These are phyloP conservation scores for Picus viridis DNA, from an alignment of 2,797 vertebrate genomes.

Conservation along the genomic window DNA sequence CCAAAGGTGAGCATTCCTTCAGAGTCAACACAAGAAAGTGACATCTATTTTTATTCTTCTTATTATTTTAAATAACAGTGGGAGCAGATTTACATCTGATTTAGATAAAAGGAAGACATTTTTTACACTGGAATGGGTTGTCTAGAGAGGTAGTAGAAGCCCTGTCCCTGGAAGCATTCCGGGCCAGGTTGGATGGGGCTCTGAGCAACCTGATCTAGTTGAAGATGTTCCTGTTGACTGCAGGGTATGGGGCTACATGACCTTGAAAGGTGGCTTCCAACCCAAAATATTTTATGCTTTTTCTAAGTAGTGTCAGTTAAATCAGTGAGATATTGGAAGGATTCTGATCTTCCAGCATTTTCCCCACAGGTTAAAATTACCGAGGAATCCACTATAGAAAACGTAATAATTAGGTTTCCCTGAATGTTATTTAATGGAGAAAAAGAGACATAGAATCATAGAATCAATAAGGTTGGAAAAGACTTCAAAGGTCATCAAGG, in stretches of 20 bases:
- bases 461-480: too few species aligned
- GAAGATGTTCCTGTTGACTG: neutral
- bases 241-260: neutral
- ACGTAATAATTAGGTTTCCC: neutral
- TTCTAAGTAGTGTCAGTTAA: neutral
- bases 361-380: neutral
- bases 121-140: neutral
- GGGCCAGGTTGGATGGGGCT: rapidly evolving
- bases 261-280: neutral
- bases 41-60: neutral
- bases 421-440: neutral
- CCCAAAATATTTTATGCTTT: neutral
- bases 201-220: neutral
- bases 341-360: neutral
- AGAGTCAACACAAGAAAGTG: neutral
- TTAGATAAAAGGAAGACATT: neutral
- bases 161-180: neutral
- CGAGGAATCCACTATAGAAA: neutral
- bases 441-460: neutral
- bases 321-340: neutral
- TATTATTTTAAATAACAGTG: neutral
- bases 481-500: too few species aligned
- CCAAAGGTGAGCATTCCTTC: neutral
- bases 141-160: neutral
- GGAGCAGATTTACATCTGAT: neutral